Percentiles rank a stretch among this genome's conserved stretches.
phyloP scores from a whole-genome alignment of 2,888 invertebrate genomes.

The Cactoblastis cactorum region DNA sequence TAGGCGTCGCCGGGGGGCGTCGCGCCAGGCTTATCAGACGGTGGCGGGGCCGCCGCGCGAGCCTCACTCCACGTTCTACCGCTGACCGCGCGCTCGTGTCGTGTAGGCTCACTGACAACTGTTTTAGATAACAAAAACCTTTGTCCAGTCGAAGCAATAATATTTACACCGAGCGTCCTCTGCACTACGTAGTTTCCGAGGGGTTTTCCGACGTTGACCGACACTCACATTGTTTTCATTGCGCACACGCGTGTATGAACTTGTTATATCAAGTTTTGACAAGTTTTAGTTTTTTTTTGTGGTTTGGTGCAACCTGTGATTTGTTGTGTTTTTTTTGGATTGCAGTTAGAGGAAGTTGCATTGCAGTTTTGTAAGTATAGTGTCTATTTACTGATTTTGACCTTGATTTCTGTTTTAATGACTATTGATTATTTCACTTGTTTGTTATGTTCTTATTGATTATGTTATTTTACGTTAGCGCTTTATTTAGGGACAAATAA shows the following conservation, averaged over 20 bases:
- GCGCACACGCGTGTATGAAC: slow-evolving; percentile 66
- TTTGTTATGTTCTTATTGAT: too few species aligned
- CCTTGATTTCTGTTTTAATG: neutral
- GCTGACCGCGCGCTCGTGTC: slow-evolving; percentile 67
- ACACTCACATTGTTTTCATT: slow-evolving; percentile 68
- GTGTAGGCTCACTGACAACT: slow-evolving; percentile 62
- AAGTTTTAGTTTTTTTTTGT: slow-evolving; percentile 54
- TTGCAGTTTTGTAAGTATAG: slow-evolving; percentile 58
- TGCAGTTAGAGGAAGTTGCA: slow-evolving; percentile 63
- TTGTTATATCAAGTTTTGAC: slow-evolving; percentile 65
- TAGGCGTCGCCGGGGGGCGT: slow-evolving; percentile 79
- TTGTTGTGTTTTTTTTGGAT: slow-evolving; percentile 60
- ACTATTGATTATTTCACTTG: too few species aligned
- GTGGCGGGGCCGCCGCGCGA: slow-evolving; percentile 76
- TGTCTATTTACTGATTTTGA: slow-evolving; percentile 10
- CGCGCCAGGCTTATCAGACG: slow-evolving; percentile 78
- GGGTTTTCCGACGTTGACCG: slow-evolving; percentile 71
- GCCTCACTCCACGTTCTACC: slow-evolving; percentile 72
- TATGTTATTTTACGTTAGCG: too few species aligned
- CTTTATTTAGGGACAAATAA: too few species aligned
- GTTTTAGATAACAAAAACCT: slow-evolving; percentile 77
- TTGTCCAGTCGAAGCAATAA: slow-evolving; percentile 75
- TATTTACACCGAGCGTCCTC: slow-evolving; percentile 69
- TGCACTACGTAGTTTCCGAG: slow-evolving; percentile 65
- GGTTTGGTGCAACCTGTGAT: slow-evolving; percentile 45